A percentile compares a stretch with the other conserved stretches of the same genome.
These are phyloP conservation scores for Selene dorsalis DNA, from an alignment of 2,797 vertebrate genomes.

Conservation along the genomic window DNA sequence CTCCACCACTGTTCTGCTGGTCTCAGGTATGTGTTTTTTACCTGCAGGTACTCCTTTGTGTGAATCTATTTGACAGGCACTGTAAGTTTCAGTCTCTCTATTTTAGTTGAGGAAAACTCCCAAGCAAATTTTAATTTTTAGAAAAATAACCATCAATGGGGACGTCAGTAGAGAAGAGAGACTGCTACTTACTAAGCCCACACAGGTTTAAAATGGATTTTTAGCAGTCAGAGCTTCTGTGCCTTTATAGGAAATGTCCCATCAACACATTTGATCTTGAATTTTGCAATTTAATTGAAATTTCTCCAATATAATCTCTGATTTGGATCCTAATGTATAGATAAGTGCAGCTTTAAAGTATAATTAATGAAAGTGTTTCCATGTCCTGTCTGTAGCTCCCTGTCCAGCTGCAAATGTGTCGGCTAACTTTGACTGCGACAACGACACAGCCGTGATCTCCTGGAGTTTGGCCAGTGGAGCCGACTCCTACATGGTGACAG, in stretches of 20 bases:
- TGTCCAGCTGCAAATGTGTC: conserved; percentile 68
- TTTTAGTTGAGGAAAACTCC: not conserved
- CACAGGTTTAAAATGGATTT: no score
- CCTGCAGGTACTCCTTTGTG: not conserved
- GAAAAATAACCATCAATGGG: not conserved
- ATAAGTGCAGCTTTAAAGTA: not conserved
- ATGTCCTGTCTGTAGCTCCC: conserved; percentile 73
- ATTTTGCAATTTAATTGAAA: not conserved
- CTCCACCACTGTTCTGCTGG: conserved; percentile 68
- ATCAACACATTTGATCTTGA: no score
- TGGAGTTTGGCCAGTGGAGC: conserved; percentile 74
- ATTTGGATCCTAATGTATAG: not conserved
- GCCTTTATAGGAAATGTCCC: no score
- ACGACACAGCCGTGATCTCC: conserved; percentile 67
- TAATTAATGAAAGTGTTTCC: not conserved
- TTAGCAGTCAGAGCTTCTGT: no score
- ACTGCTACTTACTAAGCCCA: no score
- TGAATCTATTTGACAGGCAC: not conserved
- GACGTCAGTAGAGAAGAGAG: no score
- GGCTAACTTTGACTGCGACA: conserved; percentile 69
- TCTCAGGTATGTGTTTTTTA: conserved; percentile 73
- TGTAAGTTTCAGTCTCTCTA: not conserved
- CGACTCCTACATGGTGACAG: conserved; percentile 70
- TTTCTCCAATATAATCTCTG: not conserved
- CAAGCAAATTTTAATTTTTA: not conserved